phyloP scores from a whole-genome alignment of 2,113 vertebrate species.

The Nematolebias whitei region DNA sequence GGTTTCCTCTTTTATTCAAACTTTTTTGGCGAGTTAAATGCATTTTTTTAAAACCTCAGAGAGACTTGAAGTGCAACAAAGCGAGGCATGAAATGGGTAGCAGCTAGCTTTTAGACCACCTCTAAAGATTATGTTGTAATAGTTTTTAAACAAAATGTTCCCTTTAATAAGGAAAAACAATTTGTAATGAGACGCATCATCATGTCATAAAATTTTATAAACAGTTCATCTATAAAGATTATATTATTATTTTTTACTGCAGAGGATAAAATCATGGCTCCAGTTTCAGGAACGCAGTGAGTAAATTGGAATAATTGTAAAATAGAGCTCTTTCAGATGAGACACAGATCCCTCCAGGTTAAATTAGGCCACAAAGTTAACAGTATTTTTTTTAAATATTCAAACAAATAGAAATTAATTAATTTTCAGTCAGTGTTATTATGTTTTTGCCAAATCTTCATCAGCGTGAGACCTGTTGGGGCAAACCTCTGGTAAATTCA shows the following conservation, averaged over 20 bases:
- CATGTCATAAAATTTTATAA: too few species aligned
- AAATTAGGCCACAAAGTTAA: constrained; percentile 25
- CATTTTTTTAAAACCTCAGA: too few species aligned
- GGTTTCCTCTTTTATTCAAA: constrained; percentile 24
- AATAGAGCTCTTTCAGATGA: background rate
- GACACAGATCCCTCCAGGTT: constrained; percentile 16
- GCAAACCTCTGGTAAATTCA: constrained; percentile 63
- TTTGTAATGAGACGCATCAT: too few species aligned
- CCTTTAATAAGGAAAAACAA: too few species aligned
- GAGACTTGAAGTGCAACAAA: background rate
- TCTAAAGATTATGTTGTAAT: constrained; percentile 3
- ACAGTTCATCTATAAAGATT: too few species aligned
- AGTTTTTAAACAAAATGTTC: background rate
- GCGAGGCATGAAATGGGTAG: constrained; percentile 6
- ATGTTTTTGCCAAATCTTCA: constrained; percentile 61
- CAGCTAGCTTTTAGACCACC: constrained; percentile 4
- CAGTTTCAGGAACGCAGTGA: background rate
- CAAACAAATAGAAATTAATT: constrained; percentile 56
- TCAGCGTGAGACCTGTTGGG: constrained; percentile 67
- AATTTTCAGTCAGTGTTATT: constrained; percentile 53
- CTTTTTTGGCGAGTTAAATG: too few species aligned
- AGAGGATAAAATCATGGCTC: constrained; percentile 9
- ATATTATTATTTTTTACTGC: constrained; percentile 11
- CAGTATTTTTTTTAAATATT: constrained; percentile 39
- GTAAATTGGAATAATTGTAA: constrained; percentile 1